Base-by-base conservation (phyloP, 2,797 vertebrate genomes). In the Diglossa cyanea region DNA sequence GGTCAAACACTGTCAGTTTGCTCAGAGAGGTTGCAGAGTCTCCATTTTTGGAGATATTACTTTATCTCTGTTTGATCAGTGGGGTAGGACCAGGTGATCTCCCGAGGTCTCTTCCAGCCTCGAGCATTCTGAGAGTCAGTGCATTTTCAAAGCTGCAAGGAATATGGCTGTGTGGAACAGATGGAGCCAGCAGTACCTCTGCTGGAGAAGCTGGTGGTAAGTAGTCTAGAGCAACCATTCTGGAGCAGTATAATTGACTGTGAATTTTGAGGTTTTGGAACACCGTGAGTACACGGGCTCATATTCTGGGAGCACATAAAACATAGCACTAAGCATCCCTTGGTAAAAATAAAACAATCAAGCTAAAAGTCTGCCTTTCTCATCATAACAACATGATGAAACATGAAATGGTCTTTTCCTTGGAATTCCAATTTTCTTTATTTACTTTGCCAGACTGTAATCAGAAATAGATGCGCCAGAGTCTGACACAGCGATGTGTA, bases 181-280 rank as follows among this genome's bases (percentile, higher is more conserved):
- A 84, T 54, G 35, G 61, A 97, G 65, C 73, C 90, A 79, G 72
- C 79, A 93, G 90, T 92, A 92, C 87, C 75, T 94, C 70, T 92
- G 70, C 67, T 91, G 72, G 31, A 88, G 81, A 84, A 96, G 90
- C 90, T 81, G 87, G 21, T 85, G 88, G 74, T 93, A 70, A 93
- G 84, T 84, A 82, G 78, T 88, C 82, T 90, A 86, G 60, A 93
- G 78, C 96, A 84, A 84, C 63, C 33, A 48, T 88, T 95, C 83
- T 84, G 86, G 72, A 96, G 68, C 74, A 77, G 55, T 74, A 7
- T 60, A 58, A 93, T 73, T 89, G 71, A 68, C 76, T 58, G 71
- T 62, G 65, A 65, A 63, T 37, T 94, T 88, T 96, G 92, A 90
- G 90, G 74, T 85, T 96, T 97, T 96, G 82, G 90, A 96, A 87